Percentiles rank a stretch among this genome's conserved stretches.
phyloP scores from a whole-genome alignment of 2,888 invertebrate species.

The Salpingus planirostris region DNA sequence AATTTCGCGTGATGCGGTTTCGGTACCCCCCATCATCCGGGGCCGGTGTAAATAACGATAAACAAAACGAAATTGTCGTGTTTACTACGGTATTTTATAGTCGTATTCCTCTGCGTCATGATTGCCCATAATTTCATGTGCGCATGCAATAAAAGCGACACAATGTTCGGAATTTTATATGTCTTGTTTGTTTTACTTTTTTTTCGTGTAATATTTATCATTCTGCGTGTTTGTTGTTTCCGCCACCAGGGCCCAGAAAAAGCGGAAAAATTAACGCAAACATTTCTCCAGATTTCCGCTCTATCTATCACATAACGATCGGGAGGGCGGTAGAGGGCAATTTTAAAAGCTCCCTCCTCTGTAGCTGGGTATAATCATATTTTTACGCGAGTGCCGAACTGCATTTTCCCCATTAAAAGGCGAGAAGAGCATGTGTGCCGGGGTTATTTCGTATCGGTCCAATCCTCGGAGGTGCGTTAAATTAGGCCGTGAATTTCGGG shows the following conservation, averaged over 20 bases:
- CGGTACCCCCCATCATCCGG: too few relatives aligned
- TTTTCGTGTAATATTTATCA: constrained; percentile 11
- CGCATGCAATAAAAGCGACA: constrained; percentile 26
- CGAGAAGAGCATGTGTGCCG: constrained; percentile 15
- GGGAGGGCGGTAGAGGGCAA: too few relatives aligned
- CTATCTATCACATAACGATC: too few relatives aligned
- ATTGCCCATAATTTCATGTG: constrained; percentile 28
- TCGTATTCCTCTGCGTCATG: constrained; percentile 28
- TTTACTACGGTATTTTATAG: constrained; percentile 26
- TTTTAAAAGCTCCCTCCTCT: too few relatives aligned
- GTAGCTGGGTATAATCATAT: too few relatives aligned
- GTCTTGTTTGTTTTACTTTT: constrained; percentile 20
- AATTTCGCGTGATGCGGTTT: too few relatives aligned
- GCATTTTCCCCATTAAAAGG: constrained; percentile 16
- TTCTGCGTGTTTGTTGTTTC: background rate
- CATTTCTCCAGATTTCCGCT: too few relatives aligned
- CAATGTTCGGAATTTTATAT: constrained; percentile 23
- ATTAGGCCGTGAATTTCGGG: constrained; percentile 35
- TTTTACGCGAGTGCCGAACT: too few relatives aligned
- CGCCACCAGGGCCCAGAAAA: too few relatives aligned
- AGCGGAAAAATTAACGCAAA: too few relatives aligned
- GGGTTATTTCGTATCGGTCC: constrained; percentile 22
- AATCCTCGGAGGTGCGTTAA: constrained; percentile 34
- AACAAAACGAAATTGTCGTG: constrained; percentile 25
- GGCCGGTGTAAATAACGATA: constrained; percentile 15